Evolutionary conservation across 2,888 invertebrate species (phyloP).

Genomic region (Bimastos eiseni): DNA sequence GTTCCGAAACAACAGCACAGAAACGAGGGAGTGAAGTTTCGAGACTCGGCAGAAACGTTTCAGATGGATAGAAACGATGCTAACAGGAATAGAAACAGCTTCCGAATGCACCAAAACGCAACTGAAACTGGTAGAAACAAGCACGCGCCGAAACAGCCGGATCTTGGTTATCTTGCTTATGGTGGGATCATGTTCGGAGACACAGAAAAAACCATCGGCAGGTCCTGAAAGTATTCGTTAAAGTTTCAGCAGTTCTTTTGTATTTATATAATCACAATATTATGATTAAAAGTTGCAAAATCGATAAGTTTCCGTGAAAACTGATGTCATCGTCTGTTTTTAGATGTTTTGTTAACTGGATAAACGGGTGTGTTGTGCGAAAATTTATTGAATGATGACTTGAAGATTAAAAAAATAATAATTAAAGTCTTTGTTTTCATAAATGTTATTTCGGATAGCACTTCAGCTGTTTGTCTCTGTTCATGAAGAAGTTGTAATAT

Average conservation of each 20-base stretch:
- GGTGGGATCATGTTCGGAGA: slow-evolving; percentile 37
- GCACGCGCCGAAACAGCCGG: neutral
- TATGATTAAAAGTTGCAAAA: neutral
- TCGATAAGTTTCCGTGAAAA: neutral
- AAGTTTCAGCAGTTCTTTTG: neutral
- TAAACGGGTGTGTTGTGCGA: no score
- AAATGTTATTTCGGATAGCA: no score
- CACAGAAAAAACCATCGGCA: slow-evolving; percentile 26
- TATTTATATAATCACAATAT: neutral
- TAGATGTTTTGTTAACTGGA: no score
- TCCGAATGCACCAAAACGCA: neutral
- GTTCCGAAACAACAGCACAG: neutral
- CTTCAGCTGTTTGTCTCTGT: no score
- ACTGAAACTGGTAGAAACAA: neutral
- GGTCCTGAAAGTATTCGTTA: neutral
- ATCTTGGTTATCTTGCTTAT: slow-evolving; percentile 34
- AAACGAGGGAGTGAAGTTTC: neutral
- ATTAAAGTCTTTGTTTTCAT: no score
- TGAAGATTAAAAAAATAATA: no score
- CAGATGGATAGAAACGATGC: neutral
- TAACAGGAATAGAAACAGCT: neutral
- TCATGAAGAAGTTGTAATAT: no score
- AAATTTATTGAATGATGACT: no score
- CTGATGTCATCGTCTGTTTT: no score
- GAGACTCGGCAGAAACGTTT: neutral